Evolutionary conservation across 2,113 vertebrate genomes (phyloP), one percentile per base, ranked within the genome.

Genomic region (Proteles cristata): DNA sequence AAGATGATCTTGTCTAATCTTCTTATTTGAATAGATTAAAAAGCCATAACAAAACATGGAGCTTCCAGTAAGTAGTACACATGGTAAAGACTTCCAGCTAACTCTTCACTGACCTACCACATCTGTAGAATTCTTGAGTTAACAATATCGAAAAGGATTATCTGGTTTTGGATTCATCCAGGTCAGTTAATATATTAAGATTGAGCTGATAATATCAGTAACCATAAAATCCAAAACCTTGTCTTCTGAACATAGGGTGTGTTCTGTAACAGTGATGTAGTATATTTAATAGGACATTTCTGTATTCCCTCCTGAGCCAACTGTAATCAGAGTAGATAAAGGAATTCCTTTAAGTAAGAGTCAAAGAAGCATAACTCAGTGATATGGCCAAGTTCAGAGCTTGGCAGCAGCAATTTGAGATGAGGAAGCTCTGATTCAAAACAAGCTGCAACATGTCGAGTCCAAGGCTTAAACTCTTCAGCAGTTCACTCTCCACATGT

Each of bases 291-390:
- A 33, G 69, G 55, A 77, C 25, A 35, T 16, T 28, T 71, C 81
- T 84, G 21, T 76, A 11, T 73, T 73, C 45, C 16, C 65, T 53
- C 17, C 77, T 50, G 16, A 39, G 14, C 65, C 76, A 79, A 2
- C 63, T 61, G 35, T 74, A 81, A 92, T 80, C 43, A 17, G 96
- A 73, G 80, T 16, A 76, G 84, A 69, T 87, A 85, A 82, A 92
- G 69, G 68, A 69, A 45, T 76, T 31, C 76, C 43, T 97, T 71
- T 71, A 90, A 93, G 48, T 68, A 73, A 71, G 53, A 85, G 45
- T 91, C 90, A 93, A 55, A 35, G 93, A 93, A 98, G 92, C 90
- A 0, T 95, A 84, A 80, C 85, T 76, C 66, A 69, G 69, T 33
- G 50, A 39, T 11, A 39, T 16, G 69, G 63, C 17, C 28, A 69